Evolutionary conservation across 2,113 vertebrate species (phyloP).

Genomic region (Sinosuthora webbiana): DNA sequence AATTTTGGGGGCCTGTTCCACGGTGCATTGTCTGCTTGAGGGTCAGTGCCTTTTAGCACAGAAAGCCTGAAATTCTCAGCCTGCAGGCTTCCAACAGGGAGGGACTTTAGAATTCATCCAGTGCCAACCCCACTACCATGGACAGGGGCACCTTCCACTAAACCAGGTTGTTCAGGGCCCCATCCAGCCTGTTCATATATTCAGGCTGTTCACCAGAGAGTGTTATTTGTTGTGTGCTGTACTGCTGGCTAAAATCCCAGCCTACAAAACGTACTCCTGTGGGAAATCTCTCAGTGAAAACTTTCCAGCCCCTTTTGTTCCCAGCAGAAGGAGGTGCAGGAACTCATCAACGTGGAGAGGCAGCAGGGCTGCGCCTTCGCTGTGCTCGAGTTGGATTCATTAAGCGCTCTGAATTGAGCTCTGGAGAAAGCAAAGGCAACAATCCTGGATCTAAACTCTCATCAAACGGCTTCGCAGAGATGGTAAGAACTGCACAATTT

Average conservation of each 20-base stretch:
- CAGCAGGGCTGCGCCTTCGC: neutral
- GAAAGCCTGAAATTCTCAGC: too few species aligned
- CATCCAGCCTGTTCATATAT: accelerated
- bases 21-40: too few species aligned
- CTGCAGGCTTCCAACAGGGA: too few species aligned
- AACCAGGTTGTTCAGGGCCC: neutral
- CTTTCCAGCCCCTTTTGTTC: neutral
- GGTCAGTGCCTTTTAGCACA: too few species aligned
- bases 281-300: neutral
- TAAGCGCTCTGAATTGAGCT: neutral
- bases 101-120: too few species aligned
- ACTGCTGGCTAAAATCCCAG: neutral
- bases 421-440: neutral
- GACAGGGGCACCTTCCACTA: neutral
- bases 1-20: too few species aligned
- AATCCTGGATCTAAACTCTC: neutral
- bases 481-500: neutral
- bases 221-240: neutral
- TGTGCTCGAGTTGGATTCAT: neutral
- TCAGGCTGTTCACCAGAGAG: neutral
- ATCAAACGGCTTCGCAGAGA: neutral
- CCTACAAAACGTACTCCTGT: neutral
- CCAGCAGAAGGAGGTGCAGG: neutral
- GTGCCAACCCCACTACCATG: accelerated
- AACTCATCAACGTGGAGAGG: neutral